phyloP scores from a whole-genome alignment of 2,797 vertebrate genomes.

The Lepus townsendii region DNA sequence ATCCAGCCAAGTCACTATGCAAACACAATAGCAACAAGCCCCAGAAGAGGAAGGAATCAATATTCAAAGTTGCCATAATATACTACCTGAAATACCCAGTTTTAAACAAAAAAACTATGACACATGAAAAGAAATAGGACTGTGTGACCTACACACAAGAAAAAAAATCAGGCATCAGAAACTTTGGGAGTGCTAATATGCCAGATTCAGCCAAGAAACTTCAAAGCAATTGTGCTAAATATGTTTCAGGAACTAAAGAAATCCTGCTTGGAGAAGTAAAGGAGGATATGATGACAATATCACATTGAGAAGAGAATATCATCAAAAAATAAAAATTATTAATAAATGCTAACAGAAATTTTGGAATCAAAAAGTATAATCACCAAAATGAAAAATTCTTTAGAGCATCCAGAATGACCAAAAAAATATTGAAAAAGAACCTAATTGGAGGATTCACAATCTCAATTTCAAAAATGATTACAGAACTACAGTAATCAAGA shows the following conservation, averaged over 20 bases:
- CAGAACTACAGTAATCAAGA: background rate
- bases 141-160: background rate
- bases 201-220: background rate
- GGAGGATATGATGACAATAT: background rate
- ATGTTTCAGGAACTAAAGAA: background rate
- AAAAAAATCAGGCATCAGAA: background rate
- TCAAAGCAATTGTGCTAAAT: background rate
- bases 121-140: background rate
- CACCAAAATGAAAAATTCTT: background rate
- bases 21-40: background rate
- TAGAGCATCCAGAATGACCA: background rate
- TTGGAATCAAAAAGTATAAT: background rate
- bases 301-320: background rate
- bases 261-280: background rate
- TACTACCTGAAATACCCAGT: background rate
- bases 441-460: background rate
- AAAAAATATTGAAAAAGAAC: background rate
- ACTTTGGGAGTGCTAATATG: background rate
- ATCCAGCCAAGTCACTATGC: background rate
- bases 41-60: background rate
- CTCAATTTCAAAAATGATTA: background rate
- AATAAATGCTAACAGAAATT: background rate
- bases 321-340: background rate
- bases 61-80: background rate
- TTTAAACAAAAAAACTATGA: background rate